phyloP scores from a whole-genome alignment of 2,888 invertebrate species.

The Panzeria rudis region DNA sequence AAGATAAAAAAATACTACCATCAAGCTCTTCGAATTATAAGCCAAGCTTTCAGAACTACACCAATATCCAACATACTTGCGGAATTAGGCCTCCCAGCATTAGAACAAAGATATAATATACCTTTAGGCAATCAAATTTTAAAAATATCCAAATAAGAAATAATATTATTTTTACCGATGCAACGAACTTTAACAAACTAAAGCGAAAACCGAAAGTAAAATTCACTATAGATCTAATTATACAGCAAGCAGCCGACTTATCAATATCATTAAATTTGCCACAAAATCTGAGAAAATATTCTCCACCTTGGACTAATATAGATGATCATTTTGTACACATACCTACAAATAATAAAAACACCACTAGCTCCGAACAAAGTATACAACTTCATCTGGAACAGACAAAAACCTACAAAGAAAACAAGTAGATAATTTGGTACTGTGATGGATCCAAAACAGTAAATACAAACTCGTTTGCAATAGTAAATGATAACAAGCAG shows the following conservation, averaged over 20 bases:
- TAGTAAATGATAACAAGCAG: not conserved
- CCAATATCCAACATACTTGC: too few species aligned
- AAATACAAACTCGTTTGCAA: not conserved
- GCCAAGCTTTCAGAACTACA: too few species aligned
- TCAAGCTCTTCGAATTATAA: too few species aligned
- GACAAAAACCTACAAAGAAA: not conserved
- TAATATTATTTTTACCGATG: not conserved
- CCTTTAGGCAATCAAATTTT: too few species aligned
- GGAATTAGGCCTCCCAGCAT: too few species aligned
- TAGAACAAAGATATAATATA: too few species aligned
- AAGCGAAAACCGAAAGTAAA: conserved; percentile 21
- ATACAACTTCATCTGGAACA: not conserved
- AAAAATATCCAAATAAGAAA: too few species aligned
- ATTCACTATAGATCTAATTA: not conserved
- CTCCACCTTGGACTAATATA: not conserved
- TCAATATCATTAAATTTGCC: conserved; percentile 12
- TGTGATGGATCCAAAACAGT: too few species aligned
- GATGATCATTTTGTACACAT: not conserved
- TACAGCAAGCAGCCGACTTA: not conserved
- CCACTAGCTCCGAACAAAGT: not conserved
- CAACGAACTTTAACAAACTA: not conserved
- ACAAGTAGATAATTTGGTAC: not conserved
- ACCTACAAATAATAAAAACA: not conserved
- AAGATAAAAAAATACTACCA: too few species aligned
- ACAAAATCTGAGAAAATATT: not conserved